Percentiles rank a stretch among this genome's conserved stretches.
phyloP scores from a whole-genome alignment of 2,797 vertebrate genomes.

The Fistularia tabacaria region DNA sequence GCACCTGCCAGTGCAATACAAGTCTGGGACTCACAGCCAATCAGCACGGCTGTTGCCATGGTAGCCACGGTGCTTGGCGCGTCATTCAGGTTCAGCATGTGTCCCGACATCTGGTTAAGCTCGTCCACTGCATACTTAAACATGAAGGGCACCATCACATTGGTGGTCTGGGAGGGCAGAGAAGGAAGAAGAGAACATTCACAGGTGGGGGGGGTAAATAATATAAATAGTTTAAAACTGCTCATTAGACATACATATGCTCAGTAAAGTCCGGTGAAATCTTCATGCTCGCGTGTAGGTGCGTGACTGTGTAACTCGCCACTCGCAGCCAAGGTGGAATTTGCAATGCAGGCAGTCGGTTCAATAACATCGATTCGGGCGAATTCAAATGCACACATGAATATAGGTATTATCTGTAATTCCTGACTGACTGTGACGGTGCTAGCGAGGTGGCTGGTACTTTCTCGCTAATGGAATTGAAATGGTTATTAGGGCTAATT shows the following conservation, averaged over 20 bases:
- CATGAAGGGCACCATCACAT: constrained; percentile 97
- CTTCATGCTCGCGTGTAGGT: too few relatives aligned
- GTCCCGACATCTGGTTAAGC: constrained; percentile 97
- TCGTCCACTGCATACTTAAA: constrained; percentile 98
- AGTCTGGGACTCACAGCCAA: constrained; percentile 92
- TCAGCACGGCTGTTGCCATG: constrained; percentile 91
- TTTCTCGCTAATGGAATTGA: constrained; percentile 76
- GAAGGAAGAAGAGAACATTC: constrained; percentile 15
- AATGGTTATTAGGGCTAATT: constrained; percentile 80
- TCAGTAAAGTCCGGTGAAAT: too few relatives aligned
- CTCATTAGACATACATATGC: too few relatives aligned
- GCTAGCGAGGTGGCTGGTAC: constrained; percentile 59
- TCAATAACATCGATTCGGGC: constrained; percentile 8
- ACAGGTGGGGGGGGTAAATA: constrained; percentile 9
- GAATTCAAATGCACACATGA: background rate
- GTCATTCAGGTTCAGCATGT: constrained; percentile 89
- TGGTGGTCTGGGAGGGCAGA: constrained; percentile 81
- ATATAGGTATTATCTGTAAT: background rate
- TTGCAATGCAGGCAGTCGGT: background rate
- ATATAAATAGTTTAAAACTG: constrained; percentile 23
- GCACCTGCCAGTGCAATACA: constrained; percentile 70
- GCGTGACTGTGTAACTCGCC: too few relatives aligned
- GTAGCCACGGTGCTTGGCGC: constrained; percentile 92
- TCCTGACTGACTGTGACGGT: constrained; percentile 41
- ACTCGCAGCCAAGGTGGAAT: background rate